phyloP scores from a whole-genome alignment of 2,113 vertebrate species.

The Eretmochelys imbricata region DNA sequence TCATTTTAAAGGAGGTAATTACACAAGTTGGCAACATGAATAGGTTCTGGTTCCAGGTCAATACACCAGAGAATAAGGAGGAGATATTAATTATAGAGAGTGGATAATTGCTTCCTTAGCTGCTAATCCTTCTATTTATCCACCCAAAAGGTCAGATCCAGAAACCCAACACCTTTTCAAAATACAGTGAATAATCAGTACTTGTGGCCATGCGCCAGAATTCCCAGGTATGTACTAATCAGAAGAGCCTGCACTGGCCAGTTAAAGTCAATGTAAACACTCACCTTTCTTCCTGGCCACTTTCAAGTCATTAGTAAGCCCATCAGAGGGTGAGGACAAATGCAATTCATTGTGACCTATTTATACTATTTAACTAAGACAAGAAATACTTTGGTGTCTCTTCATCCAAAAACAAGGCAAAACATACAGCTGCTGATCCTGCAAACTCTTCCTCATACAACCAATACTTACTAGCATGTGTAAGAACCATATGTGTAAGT shows the following conservation, averaged over 20 bases:
- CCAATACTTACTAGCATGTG: not conserved
- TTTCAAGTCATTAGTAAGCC: constrained; percentile 29
- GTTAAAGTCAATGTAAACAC: constrained; percentile 54
- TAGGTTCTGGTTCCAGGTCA: constrained; percentile 62
- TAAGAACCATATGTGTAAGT: not conserved
- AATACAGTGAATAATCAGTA: constrained; percentile 59
- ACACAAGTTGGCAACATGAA: constrained; percentile 59
- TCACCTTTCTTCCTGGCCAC: constrained; percentile 38
- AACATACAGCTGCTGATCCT: not conserved
- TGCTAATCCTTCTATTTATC: constrained; percentile 74
- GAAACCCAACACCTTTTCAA: constrained; percentile 66
- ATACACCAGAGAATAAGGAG: constrained; percentile 64
- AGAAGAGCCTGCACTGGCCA: not conserved
- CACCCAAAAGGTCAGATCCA: constrained; percentile 65
- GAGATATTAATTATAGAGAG: constrained; percentile 73
- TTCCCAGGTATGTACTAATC: not conserved
- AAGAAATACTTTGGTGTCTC: not conserved
- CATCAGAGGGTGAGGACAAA: constrained; percentile 17
- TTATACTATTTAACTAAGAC: constrained; percentile 29
- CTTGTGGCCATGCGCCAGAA: constrained; percentile 35
- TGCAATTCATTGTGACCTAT: not conserved
- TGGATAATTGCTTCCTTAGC: constrained; percentile 74
- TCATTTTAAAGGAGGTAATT: constrained; percentile 25
- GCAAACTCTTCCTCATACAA: not conserved
- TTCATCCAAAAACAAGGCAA: constrained; percentile 38